Base-by-base conservation (phyloP, 2,113 vertebrate genomes). In the Pachypanchax playfairii region DNA sequence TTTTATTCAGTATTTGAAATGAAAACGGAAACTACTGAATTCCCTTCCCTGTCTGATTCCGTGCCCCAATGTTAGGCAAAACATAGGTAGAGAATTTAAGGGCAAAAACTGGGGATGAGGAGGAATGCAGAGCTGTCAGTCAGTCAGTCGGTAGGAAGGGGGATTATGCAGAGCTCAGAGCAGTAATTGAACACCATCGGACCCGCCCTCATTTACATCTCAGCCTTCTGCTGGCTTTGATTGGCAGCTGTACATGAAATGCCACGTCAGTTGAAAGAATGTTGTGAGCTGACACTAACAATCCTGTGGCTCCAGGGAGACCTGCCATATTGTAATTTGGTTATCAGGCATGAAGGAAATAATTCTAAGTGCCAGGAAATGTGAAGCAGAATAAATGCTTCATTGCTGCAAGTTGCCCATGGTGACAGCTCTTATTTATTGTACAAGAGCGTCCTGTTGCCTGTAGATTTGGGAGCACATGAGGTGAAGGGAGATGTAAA, bases 261-360 rank as follows among this genome's bases (percentile, higher is more conserved):
- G 95, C 95, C 97, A 95, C 93, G 96, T 96, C 94, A 95, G 95
- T 97, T 98, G 95, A 96, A 98, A 97, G 96, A 96, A 95, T 96
- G 95, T 97, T 97, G 94, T 95, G 95, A 98, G 97, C 95, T 94
- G 93, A 92, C 95, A 96, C 95, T 99, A 99, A 99, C 96, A 96
- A 98, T 96, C 95, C 93, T 64, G 72, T 92, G 93, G 95, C 96
- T 95, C 95, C 88, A 86, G 96, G 95, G 96, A 97, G 95, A 95
- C 93, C 96, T 99, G 97, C 97, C 97, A 98, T 96, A 97, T 98
- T 99, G 96, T 99, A 98, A 99, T 98, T 98, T 98, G 96, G 97
- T 97, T 98, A 98, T 99, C 97, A 98, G 96, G 96, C 95, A 98
- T 98, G 96, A 99, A 98, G 95, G 95, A 95, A 98, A 97, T 98